A percentile compares a stretch with the other conserved stretches of the same genome.
phyloP scores from a whole-genome alignment of 2,888 invertebrate species.

The Sarcophaga variegata region DNA sequence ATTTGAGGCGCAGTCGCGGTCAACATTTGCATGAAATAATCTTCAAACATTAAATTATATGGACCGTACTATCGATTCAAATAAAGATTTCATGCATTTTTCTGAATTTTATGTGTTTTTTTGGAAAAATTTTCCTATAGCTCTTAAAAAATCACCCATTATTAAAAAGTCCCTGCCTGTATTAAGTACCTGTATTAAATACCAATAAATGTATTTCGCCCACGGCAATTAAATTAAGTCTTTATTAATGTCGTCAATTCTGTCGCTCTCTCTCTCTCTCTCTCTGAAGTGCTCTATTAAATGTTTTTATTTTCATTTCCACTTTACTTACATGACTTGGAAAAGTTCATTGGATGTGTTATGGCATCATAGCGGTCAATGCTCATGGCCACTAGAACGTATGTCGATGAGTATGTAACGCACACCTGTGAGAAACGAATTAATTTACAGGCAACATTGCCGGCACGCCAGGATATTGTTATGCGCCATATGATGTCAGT shows the following conservation, averaged over 20 bases:
- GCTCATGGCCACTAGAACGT: constrained; percentile 94
- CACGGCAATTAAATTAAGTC: neutral
- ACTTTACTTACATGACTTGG: constrained; percentile 92
- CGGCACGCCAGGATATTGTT: constrained; percentile 94
- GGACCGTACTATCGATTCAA: no score
- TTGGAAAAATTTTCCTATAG: no score
- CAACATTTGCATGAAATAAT: no score
- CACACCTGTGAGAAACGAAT: constrained; percentile 93
- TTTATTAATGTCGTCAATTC: neutral
- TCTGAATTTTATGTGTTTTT: no score
- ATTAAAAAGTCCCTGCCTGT: neutral
- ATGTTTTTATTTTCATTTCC: neutral
- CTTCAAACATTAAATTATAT: no score
- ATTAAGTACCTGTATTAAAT: no score
- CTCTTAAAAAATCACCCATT: no score
- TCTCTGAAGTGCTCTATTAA: neutral
- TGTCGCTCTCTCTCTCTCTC: neutral
- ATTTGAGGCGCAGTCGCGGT: no score
- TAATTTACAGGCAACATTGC: constrained; percentile 93
- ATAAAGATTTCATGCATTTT: no score
- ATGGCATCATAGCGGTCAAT: constrained; percentile 97
- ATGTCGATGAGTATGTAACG: constrained; percentile 95
- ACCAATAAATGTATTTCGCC: no score
- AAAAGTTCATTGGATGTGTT: constrained; percentile 97
- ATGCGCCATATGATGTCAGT: constrained; percentile 95